These are phyloP conservation scores for Cecidostiba fungosa DNA, from an alignment of 2,888 invertebrate species.

Conservation along the genomic window DNA sequence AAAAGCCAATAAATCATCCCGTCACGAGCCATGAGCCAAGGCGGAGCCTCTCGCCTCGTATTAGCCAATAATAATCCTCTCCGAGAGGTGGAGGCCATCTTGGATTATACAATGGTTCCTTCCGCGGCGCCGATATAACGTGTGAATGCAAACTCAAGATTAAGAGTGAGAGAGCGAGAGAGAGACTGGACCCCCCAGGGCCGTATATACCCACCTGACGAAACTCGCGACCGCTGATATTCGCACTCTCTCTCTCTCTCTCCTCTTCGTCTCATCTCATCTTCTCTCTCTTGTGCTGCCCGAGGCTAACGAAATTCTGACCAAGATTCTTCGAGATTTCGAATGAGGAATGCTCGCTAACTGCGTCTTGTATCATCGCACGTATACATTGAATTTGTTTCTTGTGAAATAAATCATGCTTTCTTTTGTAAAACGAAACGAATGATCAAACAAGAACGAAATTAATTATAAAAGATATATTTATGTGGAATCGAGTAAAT, in stretches of 20 bases:
- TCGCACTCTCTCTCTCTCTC: slow-evolving; percentile 23
- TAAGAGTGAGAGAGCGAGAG: slow-evolving; percentile 26
- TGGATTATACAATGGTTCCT: slow-evolving; percentile 81
- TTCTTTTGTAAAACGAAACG: background rate
- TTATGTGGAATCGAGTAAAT: slow-evolving; percentile 17
- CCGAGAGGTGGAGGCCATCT: slow-evolving; percentile 82
- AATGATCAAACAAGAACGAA: too few species aligned
- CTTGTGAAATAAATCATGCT: background rate
- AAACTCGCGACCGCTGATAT: slow-evolving; percentile 44
- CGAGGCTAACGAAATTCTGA: background rate
- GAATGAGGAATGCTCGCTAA: background rate
- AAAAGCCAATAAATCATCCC: slow-evolving; percentile 83
- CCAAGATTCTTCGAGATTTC: slow-evolving; percentile 15
- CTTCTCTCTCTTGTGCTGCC: background rate
- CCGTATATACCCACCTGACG: slow-evolving; percentile 52
- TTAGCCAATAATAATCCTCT: slow-evolving; percentile 84
- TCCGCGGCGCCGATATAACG: slow-evolving; percentile 76
- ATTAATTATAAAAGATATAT: too few species aligned
- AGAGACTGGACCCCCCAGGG: slow-evolving; percentile 60
- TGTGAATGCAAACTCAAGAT: slow-evolving; percentile 77
- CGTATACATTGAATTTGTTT: background rate
- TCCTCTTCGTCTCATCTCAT: background rate
- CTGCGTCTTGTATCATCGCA: background rate
- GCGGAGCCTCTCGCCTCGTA: slow-evolving; percentile 83
- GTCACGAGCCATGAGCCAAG: slow-evolving; percentile 83